phyloP scores from a whole-genome alignment of 1,140 invertebrate genomes.

The Paracyclopina nana region DNA sequence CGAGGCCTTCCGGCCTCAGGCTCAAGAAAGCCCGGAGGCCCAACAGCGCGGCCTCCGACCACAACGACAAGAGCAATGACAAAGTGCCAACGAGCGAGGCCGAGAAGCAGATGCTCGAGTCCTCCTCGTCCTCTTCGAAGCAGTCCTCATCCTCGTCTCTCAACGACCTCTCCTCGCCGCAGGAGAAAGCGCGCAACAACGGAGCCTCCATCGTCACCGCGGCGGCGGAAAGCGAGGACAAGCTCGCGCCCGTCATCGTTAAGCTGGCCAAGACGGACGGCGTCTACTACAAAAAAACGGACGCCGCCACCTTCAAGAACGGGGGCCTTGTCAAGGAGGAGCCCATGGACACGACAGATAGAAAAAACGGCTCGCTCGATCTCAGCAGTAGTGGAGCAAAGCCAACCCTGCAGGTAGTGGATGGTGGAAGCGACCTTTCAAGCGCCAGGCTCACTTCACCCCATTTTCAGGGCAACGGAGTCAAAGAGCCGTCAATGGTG shows the following conservation, averaged over 20 bases:
- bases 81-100: not conserved
- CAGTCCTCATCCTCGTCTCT: not conserved
- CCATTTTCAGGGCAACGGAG: too few species aligned
- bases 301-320: too few species aligned
- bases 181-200: too few species aligned
- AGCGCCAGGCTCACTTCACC: too few species aligned
- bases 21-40: not conserved
- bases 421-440: not conserved
- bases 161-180: not conserved
- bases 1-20: not conserved
- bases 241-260: too few species aligned
- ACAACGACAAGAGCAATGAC: not conserved
- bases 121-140: not conserved
- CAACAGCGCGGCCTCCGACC: not conserved
- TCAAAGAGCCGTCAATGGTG: too few species aligned
- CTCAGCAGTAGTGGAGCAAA: too few species aligned
- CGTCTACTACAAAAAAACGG: too few species aligned
- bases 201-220: not conserved
- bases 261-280: too few species aligned
- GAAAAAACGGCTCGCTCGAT: too few species aligned
- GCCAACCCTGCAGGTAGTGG: not conserved
- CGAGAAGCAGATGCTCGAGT: conserved; percentile 3
- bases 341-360: too few species aligned
- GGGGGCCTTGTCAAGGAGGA: not conserved
- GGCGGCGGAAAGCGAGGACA: too few species aligned